phyloP scores from a whole-genome alignment of 2,113 vertebrate genomes.

The Sylvia atricapilla region DNA sequence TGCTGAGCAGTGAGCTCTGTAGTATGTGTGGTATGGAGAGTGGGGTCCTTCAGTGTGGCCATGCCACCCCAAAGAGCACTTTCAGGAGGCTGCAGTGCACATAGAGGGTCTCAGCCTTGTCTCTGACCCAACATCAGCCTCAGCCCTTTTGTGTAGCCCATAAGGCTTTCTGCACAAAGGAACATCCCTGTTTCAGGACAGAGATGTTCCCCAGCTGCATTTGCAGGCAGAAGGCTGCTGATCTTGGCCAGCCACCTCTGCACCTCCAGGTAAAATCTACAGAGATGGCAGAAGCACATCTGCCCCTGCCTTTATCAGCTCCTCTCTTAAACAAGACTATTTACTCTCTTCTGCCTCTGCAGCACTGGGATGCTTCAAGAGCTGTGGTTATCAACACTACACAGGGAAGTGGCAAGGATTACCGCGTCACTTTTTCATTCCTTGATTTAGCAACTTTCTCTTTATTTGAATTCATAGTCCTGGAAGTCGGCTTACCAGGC shows the following conservation, averaged over 20 bases:
- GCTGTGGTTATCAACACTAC: background rate
- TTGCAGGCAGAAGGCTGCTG: background rate
- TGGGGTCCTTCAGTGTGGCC: background rate
- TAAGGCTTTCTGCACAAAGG: background rate
- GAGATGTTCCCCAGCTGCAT: background rate
- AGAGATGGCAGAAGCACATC: background rate
- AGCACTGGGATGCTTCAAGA: background rate
- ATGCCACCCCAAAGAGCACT: background rate
- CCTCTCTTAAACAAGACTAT: background rate
- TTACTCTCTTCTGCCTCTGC: background rate
- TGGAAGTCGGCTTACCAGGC: constrained; percentile 7
- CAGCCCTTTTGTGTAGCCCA: background rate
- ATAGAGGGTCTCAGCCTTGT: background rate
- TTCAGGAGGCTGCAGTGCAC: fast-evolving
- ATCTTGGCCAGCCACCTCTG: background rate
- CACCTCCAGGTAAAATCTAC: background rate
- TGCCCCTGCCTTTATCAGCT: background rate
- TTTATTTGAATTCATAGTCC: background rate
- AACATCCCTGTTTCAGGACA: background rate
- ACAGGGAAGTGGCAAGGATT: background rate
- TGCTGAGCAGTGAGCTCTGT: fast-evolving
- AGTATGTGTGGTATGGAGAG: fast-evolving
- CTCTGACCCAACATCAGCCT: fast-evolving
- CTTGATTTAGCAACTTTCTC: constrained; percentile 6
- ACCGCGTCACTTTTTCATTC: background rate